phyloP scores from a whole-genome alignment of 2,797 vertebrate genomes.

The Neomorphus geoffroyi region DNA sequence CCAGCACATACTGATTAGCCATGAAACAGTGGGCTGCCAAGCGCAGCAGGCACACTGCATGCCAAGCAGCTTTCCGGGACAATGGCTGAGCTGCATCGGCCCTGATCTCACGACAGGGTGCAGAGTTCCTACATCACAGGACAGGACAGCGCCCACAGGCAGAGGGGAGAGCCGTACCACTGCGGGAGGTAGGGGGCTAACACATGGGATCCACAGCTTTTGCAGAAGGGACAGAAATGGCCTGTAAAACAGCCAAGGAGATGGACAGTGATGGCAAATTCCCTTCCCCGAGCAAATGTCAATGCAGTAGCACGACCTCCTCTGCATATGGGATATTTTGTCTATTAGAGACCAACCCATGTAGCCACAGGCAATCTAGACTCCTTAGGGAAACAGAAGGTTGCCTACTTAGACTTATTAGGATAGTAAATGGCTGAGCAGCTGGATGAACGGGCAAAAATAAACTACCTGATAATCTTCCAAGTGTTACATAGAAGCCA shows the following conservation, averaged over 20 bases:
- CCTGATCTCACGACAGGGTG: rapidly evolving
- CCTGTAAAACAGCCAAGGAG: not conserved
- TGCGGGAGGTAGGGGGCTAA: not conserved
- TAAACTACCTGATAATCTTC: conserved; percentile 63
- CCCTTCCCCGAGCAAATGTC: not conserved
- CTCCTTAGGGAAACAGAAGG: conserved; percentile 65
- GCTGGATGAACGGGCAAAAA: conserved; percentile 57
- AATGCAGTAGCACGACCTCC: not conserved
- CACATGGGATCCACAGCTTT: rapidly evolving
- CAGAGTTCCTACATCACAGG: not conserved
- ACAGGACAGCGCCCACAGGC: no score
- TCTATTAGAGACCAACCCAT: conserved; percentile 36
- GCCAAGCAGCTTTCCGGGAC: not conserved
- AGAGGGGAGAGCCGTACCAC: not conserved
- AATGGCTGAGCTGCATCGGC: not conserved
- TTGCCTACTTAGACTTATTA: conserved; percentile 65
- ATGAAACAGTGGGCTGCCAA: conserved; percentile 4
- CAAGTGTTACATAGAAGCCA: conserved; percentile 11
- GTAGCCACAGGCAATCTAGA: conserved; percentile 34
- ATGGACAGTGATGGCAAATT: not conserved
- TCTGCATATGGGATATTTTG: not conserved
- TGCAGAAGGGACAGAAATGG: not conserved
- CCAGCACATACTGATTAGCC: conserved; percentile 15
- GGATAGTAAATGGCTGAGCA: conserved; percentile 57
- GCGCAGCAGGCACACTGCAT: conserved; percentile 1